Evolutionary conservation across 2,888 invertebrate species (phyloP).

Genomic region (Tipula lateralis): DNA sequence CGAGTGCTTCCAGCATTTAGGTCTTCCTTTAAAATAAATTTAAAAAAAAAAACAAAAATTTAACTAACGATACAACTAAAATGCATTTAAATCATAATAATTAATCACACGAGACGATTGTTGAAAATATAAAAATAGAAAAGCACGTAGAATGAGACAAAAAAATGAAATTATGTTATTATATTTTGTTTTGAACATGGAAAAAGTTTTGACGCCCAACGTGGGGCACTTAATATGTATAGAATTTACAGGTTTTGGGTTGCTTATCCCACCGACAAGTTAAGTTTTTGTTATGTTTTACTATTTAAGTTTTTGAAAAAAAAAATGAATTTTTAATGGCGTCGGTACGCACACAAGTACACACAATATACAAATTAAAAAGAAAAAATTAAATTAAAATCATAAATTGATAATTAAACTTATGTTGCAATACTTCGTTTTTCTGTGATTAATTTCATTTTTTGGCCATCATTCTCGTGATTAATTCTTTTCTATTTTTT

Average conservation of each 20-base stretch:
- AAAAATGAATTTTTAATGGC: not conserved
- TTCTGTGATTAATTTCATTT: slow-evolving; percentile 6
- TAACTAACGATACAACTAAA: not conserved
- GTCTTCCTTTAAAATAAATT: not conserved
- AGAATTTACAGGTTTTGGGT: not conserved
- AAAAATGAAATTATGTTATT: not conserved
- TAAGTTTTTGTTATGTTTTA: not conserved
- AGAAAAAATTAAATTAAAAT: not conserved
- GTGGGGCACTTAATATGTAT: not conserved
- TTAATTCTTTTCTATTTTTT: not conserved
- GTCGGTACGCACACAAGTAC: not conserved
- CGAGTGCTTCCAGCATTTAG: not conserved
- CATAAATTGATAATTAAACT: not conserved
- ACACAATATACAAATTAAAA: not conserved
- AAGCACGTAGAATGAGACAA: not conserved
- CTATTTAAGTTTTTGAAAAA: not conserved
- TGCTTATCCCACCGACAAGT: not conserved
- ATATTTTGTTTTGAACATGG: not conserved
- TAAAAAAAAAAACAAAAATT: not conserved
- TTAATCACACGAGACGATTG: not conserved
- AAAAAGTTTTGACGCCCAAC: not conserved
- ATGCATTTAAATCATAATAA: not conserved
- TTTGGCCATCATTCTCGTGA: not conserved
- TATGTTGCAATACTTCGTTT: not conserved
- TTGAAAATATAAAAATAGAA: not conserved